Percentiles rank a stretch among this genome's conserved stretches.
phyloP scores from a whole-genome alignment of 2,113 vertebrate genomes.

The Muscicapa adusta region DNA sequence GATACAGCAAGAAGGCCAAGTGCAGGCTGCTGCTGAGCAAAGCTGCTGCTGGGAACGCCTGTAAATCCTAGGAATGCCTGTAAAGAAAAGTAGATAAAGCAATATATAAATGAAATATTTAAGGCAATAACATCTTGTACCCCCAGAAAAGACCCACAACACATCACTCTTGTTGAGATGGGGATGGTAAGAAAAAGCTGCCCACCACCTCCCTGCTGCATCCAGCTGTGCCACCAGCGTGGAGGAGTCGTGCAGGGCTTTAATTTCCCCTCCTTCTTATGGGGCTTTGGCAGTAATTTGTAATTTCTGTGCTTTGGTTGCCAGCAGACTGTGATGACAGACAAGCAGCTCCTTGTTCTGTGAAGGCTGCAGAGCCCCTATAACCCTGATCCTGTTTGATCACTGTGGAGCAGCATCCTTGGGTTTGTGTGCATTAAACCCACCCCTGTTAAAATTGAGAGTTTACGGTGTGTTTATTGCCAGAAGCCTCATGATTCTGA shows the following conservation, averaged over 20 bases:
- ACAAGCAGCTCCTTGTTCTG: not conserved
- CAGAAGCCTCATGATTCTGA: not conserved
- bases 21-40: not conserved
- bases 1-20: fast-evolving
- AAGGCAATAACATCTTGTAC: not conserved
- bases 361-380: not conserved
- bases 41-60: not conserved
- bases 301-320: not conserved
- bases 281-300: fast-evolving
- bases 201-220: not conserved
- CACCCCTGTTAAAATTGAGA: not conserved
- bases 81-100: not conserved
- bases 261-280: not conserved
- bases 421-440: not conserved
- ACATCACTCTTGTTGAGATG: fast-evolving
- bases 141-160: not conserved
- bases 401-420: not conserved
- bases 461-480: not conserved
- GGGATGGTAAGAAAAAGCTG: fast-evolving
- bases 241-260: not conserved
- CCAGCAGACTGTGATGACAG: not conserved
- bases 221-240: not conserved
- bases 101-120: not conserved
- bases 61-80: not conserved
- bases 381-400: not conserved